phyloP scores from a whole-genome alignment of 2,113 vertebrate genomes.

The Agelaius tricolor region DNA sequence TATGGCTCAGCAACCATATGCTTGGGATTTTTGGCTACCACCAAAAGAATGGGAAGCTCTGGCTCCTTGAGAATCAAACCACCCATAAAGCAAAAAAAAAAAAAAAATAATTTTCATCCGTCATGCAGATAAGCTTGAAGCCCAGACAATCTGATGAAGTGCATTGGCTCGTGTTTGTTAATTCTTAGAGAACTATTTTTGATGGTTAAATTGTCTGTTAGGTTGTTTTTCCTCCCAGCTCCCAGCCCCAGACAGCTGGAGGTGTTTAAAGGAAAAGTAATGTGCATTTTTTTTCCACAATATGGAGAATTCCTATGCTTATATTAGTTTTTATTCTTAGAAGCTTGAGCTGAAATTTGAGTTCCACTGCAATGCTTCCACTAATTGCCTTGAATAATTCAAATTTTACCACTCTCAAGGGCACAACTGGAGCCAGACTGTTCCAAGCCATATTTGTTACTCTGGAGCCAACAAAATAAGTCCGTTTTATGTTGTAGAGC shows the following conservation, averaged over 20 bases:
- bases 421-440: constrained; percentile 53
- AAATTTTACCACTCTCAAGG: constrained; percentile 70
- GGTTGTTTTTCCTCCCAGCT: constrained; percentile 32
- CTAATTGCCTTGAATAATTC: constrained; percentile 77
- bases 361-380: constrained; percentile 56
- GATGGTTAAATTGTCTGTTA: constrained; percentile 13
- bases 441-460: constrained; percentile 57
- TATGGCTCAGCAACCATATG: constrained; percentile 5
- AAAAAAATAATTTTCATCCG: background rate
- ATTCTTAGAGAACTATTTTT: constrained; percentile 10
- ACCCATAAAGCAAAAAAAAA: background rate
- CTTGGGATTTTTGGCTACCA: constrained; percentile 23
- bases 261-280: constrained; percentile 45
- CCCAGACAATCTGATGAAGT: background rate
- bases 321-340: constrained; percentile 64
- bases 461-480: constrained; percentile 42
- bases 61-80: background rate
- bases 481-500: constrained; percentile 3
- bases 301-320: constrained; percentile 54
- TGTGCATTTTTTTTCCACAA: constrained; percentile 44
- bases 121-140: background rate
- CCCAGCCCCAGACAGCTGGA: constrained; percentile 50
- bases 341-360: constrained; percentile 58
- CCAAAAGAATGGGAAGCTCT: background rate
- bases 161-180: background rate